These are phyloP conservation scores for Montipora capitata DNA, from an alignment of 92 coral and sea anemone genomes.

Conservation along the genomic window DNA sequence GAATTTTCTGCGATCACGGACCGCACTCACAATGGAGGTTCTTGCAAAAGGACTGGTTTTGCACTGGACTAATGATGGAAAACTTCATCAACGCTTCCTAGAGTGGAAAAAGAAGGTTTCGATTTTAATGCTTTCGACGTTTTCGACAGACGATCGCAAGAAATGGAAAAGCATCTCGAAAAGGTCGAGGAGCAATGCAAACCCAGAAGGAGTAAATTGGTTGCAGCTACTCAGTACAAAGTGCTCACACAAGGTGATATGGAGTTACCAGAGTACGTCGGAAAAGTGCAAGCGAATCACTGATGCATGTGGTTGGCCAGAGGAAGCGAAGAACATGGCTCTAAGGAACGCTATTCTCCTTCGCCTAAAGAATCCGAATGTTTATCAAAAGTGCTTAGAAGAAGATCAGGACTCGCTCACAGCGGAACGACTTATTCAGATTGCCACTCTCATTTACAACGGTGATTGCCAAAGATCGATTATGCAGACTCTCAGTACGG, in stretches of 20 bases:
- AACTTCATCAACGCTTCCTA: constrained; percentile 14
- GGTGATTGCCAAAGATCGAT: constrained; percentile 23
- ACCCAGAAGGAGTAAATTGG: no score
- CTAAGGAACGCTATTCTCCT: constrained; percentile 9
- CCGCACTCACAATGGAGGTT: constrained; percentile 15
- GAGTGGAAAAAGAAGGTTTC: neutral
- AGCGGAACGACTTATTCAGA: neutral
- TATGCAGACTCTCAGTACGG: constrained; percentile 27
- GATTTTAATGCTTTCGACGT: constrained; percentile 11
- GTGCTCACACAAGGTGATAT: no score
- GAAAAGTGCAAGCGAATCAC: neutral
- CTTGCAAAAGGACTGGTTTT: constrained; percentile 26
- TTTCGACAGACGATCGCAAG: neutral
- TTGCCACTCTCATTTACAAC: constrained; percentile 16
- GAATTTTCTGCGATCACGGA: constrained; percentile 3
- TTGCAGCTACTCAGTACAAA: no score
- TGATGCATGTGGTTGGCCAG: constrained; percentile 6
- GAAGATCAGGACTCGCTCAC: neutral
- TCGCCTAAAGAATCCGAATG: neutral
- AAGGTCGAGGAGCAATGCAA: no score
- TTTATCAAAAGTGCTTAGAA: constrained; percentile 20
- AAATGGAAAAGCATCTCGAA: no score
- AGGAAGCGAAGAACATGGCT: neutral
- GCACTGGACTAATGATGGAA: neutral
- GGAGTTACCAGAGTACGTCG: neutral